Base-by-base conservation (phyloP, 2,888 invertebrate species). In the Acanthopleura granulata region DNA sequence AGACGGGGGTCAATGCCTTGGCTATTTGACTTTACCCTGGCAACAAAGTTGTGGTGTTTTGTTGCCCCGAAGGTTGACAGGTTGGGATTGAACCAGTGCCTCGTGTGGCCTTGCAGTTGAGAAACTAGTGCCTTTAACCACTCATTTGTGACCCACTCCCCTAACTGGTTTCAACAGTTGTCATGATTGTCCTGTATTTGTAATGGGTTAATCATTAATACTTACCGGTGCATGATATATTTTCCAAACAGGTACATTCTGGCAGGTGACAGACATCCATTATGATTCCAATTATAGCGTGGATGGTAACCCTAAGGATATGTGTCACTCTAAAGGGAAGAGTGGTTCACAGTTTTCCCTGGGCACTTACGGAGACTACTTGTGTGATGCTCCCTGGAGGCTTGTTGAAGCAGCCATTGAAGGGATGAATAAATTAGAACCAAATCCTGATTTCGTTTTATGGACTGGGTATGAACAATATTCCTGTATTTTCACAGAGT, bases 221-320 rank as follows among this genome's bases (percentile, higher is more conserved):
- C 40, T 40, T 40, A 40, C 40, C 40, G 40, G 40, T 3, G 3
- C 9, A 40, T 40, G 9, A 40, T 40, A 40, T 40, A 9, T 40
- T 40, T 40, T 40, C 40, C 9, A 3, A 40, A 40, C 94, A 97
- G 97, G 96, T 85, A 95, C 95, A 91, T 97, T 97, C 92, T 97
- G 97, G 97, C 97, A 97, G 91, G 95, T 97, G 88, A 96, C 96
- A 82, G 97, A 97, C 91, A 94, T 97, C 85, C 97, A 97, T 91
- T 95, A 95, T 92, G 96, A 97, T 90, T 94, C 95, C 11, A 94
- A 94, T 85, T 96, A 95, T 91, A 94, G 95, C 83, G 92, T 93
- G 74, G 93, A 94, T 85, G 95, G 95, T 76, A 95, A 95, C 90
- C 93, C 94, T 83, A 93, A 93, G 89, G 93, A 93, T 92, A 94